Base-by-base conservation (phyloP, 2,888 invertebrate genomes). In the Chymomyza amoena region DNA sequence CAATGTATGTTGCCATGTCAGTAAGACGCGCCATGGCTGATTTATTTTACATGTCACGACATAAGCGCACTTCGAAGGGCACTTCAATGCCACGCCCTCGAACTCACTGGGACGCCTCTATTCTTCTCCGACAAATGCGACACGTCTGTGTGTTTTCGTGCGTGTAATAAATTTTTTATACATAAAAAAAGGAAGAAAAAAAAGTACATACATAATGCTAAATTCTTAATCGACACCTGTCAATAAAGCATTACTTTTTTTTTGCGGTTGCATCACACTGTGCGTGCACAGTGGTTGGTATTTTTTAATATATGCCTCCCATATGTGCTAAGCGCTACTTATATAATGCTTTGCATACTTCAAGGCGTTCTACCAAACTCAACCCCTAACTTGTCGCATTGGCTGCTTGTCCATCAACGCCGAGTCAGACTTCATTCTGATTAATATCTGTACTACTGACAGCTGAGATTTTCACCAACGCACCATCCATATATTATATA, bases 191-290 rank as follows among this genome's bases (percentile, higher is more conserved):
- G 13, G 6, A 0, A 7, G 7, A 9, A 32, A 32, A 32, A 32
- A 32, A 45, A 4, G 39, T 13, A 45, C 39, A 13, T 45, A 45
- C 39, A 81, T 81, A 87, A 87, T 84, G 80, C 87, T 87, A 84
- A 84, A 84, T 84, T 84, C 84, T 81, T 84, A 88, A 84, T 84
- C 88, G 88, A 84, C 84, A 84, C 84, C 88, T 84, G 84, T 88
- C 84, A 84, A 84, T 84, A 76, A 81, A 78, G 78, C 66, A 78
- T 64, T 20, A 25, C 57, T 13, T 70, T 79, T 73, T 71, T 71
- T 69, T 62, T 7, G 52, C 59, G 36, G 54, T 76, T 68, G 77
- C 61, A 70, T 18, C 64, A 51, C 52, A 61, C 45, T 69, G 72
- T 61, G 65, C 56, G n/a, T 64, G 6, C 18, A 54, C 18, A 20